phyloP scores from a whole-genome alignment of 2,113 vertebrate species.

The Syrrhaptes paradoxus region DNA sequence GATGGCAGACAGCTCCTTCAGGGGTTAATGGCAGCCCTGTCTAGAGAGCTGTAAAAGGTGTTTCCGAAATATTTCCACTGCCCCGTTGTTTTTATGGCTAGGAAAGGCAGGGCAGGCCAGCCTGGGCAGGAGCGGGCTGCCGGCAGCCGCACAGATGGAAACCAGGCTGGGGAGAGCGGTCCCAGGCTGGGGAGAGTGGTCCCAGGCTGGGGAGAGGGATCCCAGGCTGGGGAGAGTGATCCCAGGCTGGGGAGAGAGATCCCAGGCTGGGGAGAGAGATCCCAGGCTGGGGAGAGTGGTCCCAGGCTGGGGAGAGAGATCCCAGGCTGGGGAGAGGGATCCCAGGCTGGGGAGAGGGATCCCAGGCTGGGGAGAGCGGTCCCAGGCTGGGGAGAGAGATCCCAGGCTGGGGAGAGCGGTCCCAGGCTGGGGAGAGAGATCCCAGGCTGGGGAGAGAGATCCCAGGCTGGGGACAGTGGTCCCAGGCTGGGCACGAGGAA shows the following conservation, averaged over 20 bases:
- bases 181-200: too few relatives aligned
- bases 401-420: too few relatives aligned
- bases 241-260: too few relatives aligned
- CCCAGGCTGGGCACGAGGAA: not conserved
- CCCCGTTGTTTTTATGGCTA: conserved; percentile 21
- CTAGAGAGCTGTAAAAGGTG: conserved; percentile 46
- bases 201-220: too few relatives aligned
- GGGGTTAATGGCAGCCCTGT: conserved; percentile 52
- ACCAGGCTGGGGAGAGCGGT: not conserved
- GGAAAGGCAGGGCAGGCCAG: conserved; percentile 57
- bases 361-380: too few relatives aligned
- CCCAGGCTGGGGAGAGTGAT: too few relatives aligned
- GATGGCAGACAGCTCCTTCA: conserved; percentile 1
- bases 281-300: too few relatives aligned
- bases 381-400: too few relatives aligned
- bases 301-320: not conserved
- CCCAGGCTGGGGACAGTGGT: not conserved
- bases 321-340: not conserved
- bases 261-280: too few relatives aligned
- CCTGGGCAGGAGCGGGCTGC: conserved; percentile 20
- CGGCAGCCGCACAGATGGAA: not conserved
- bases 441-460: too few relatives aligned
- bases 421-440: too few relatives aligned
- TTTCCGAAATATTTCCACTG: conserved; percentile 63
- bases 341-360: not conserved